Percentiles rank a stretch among this genome's conserved stretches.
These are phyloP conservation scores for Choloepus didactylus DNA, from an alignment of 2,797 vertebrate genomes.

Conservation along the genomic window DNA sequence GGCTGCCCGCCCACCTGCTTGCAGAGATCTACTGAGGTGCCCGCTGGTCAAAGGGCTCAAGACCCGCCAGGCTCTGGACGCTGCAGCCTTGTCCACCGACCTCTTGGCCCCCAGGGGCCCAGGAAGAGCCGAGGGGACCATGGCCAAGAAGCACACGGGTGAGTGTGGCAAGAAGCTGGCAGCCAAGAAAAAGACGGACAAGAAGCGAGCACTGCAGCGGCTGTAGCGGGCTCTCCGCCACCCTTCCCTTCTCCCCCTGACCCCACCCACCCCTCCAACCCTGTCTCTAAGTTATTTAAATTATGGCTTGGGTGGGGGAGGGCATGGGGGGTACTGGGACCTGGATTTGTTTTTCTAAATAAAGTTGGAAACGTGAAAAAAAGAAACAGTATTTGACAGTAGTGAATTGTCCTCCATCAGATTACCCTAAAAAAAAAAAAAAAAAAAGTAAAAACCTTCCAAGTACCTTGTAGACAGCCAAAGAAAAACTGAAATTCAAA, in stretches of 20 bases:
- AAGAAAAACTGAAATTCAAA: no score
- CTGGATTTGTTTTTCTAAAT: conserved; percentile 84
- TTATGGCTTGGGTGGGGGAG: conserved; percentile 79
- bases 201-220: conserved; percentile 95
- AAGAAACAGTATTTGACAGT: no score
- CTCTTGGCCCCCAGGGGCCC: neutral
- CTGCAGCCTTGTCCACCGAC: conserved; percentile 69
- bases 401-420: no score
- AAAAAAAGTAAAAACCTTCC: no score
- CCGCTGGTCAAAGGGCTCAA: conserved; percentile 67
- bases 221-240: conserved; percentile 90
- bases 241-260: neutral
- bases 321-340: conserved; percentile 22
- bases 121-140: conserved; percentile 88
- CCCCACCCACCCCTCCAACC: neutral
- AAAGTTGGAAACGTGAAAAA: conserved; percentile 82
- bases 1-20: conserved; percentile 94
- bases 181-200: conserved; percentile 96
- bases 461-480: no score
- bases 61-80: conserved; percentile 11
- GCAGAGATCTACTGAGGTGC: conserved; percentile 93
- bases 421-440: no score
- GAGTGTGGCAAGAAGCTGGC: conserved; percentile 90
- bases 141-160: conserved; percentile 89
- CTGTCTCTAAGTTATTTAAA: conserved; percentile 84